Conservation (phyloP, 2,797 vertebrate genomes). For the Emydoidea blandingii region DNA sequence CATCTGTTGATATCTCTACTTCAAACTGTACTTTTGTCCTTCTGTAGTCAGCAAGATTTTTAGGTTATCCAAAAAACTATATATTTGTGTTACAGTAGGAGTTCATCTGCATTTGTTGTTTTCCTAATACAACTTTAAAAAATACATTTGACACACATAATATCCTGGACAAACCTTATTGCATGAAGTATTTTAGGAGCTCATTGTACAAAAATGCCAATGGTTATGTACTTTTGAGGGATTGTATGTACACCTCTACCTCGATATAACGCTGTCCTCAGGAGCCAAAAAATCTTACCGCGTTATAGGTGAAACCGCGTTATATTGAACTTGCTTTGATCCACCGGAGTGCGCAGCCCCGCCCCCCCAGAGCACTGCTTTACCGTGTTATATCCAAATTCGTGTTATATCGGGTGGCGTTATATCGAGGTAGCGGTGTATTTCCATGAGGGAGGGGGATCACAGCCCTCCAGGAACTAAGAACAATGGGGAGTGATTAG, state of each 20-base stretch:
- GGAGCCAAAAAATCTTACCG: no score
- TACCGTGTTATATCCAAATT: no score
- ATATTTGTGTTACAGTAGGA: background rate
- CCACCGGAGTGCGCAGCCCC: no score
- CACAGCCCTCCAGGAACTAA: background rate
- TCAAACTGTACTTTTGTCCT: background rate
- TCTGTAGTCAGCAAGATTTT: background rate
- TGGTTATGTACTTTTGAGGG: background rate
- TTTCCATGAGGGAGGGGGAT: background rate
- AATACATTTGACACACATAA: background rate
- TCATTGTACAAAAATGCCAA: background rate
- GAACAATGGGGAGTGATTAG: background rate
- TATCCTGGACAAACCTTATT: background rate
- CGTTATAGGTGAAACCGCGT: no score
- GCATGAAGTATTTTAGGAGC: background rate
- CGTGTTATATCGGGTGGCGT: no score
- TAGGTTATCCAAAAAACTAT: background rate
- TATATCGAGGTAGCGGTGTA: no score
- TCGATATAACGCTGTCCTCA: no score
- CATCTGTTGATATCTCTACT: background rate
- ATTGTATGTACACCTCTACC: no score
- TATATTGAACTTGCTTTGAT: no score
- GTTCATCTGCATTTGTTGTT: background rate
- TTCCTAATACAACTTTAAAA: background rate
- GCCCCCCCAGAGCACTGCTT: no score